Base-by-base conservation (phyloP, 1,140 invertebrate species). In the Meloidogyne chitwoodi region DNA sequence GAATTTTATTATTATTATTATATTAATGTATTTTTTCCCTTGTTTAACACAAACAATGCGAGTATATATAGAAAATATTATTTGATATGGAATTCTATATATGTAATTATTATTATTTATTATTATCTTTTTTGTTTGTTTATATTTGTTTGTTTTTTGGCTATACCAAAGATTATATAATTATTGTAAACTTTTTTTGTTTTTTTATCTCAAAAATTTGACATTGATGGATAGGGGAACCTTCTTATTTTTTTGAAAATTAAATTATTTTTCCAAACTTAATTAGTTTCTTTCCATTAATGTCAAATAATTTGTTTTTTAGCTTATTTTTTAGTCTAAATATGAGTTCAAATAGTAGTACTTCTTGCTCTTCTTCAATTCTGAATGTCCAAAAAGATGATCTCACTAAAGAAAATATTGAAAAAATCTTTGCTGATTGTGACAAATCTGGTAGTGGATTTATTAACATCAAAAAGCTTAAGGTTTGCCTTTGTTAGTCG, bases 381-480 rank as follows among this genome's bases (percentile, higher is more conserved):
- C 5, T 56, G 48, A n/a, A 4, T 6, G 48, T 56, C 4, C 48
- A 56, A 22, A 56, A 56, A n/a, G 48, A 56, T n/a, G 48, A 56
- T 6, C 19, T 56, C 19, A 56, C 48, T n/a, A 56, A 56, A n/a
- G 48, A 56, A n/a, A 41, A n/a, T 19, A n/a, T 67, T 41, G 65
- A 24, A 26, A 16, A 67, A 67, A n/a, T 41, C 19, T 67, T 67
- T 48, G 62, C 72, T 24, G 38, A 74, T 22, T 74, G 56, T 74
- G 72, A 74, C 22, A 48, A 79, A 8, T 22, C 48, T 31, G 66
- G 76, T 8, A 41, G 19, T 27, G 77, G 77, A 62, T 78, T 78
- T 56, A 68, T 78, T 72, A 26, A 34, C 24, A 78, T 69, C 16
- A 78, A 78, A 61, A 34, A 44, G 29, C 64, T 78, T n/a, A 78